Conservation (phyloP, 2,888 invertebrate genomes). For the Oxystoma pomonae region DNA sequence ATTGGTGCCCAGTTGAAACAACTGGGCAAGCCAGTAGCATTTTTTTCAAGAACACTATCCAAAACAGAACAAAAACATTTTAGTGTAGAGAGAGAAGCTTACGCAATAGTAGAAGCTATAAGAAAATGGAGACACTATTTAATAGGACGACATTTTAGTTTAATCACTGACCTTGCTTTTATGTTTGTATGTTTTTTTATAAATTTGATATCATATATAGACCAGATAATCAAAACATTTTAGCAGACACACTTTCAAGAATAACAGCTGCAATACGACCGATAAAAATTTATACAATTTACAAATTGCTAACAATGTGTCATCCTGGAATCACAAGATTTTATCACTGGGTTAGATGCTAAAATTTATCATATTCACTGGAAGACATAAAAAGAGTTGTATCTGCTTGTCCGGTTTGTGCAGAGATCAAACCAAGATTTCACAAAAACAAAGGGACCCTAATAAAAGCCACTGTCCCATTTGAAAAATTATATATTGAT, state of each 20-base stretch:
- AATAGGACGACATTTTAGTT: constrained; percentile 9
- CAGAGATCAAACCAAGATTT: too few species aligned
- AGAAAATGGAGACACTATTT: constrained; percentile 13
- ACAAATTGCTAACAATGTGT: not conserved
- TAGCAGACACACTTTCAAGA: not conserved
- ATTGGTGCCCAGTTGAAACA: constrained; percentile 10
- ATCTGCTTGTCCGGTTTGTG: not conserved
- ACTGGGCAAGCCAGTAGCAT: constrained; percentile 10
- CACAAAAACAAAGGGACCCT: too few species aligned
- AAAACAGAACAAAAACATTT: constrained; percentile 7
- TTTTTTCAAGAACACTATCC: constrained; percentile 3
- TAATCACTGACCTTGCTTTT: constrained; percentile 8
- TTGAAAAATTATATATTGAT: too few species aligned
- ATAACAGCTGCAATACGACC: not conserved
- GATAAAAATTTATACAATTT: not conserved
- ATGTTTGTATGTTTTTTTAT: not conserved
- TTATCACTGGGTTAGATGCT: not conserved
- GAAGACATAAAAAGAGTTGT: not conserved
- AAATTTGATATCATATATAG: not conserved
- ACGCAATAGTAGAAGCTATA: constrained; percentile 14
- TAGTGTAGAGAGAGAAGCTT: constrained; percentile 13
- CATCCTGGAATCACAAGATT: not conserved
- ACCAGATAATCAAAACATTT: not conserved
- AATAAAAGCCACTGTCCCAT: too few species aligned
- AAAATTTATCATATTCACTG: not conserved